These are phyloP conservation scores for Antheraea assamensis DNA, from an alignment of 2,888 invertebrate species.

Conservation along the genomic window DNA sequence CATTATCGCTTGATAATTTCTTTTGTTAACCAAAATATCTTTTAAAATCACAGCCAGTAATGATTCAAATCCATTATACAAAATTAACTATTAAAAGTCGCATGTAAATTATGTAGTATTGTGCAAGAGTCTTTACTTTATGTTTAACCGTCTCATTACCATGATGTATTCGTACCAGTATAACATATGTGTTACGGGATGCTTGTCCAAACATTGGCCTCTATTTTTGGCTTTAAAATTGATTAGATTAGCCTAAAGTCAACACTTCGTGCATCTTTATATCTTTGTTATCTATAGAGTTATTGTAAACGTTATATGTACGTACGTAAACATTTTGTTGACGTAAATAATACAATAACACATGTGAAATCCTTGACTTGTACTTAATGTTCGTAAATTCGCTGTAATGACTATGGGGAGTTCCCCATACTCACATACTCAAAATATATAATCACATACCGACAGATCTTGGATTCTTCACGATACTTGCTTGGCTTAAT, in stretches of 20 bases:
- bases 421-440: no score
- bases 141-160: neutral
- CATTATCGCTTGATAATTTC: neutral
- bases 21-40: neutral
- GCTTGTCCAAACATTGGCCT: constrained; percentile 13
- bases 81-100: neutral
- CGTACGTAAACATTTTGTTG: no score
- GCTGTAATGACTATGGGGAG: no score
- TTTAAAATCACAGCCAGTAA: neutral
- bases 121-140: neutral
- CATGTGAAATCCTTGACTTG: neutral
- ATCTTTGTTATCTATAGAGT: neutral
- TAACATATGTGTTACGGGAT: neutral
- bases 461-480: no score
- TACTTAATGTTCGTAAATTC: neutral
- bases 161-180: neutral
- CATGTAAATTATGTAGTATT: neutral
- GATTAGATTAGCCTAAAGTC: constrained; percentile 19
- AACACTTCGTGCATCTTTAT: neutral
- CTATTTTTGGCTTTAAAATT: constrained; percentile 15
- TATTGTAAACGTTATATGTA: neutral
- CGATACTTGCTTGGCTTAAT: no score
- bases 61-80: neutral
- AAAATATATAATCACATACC: no score
- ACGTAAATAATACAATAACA: neutral